Evolutionary conservation across 2,888 invertebrate species (phyloP).

Genomic region (Petrolisthes cinctipes): DNA sequence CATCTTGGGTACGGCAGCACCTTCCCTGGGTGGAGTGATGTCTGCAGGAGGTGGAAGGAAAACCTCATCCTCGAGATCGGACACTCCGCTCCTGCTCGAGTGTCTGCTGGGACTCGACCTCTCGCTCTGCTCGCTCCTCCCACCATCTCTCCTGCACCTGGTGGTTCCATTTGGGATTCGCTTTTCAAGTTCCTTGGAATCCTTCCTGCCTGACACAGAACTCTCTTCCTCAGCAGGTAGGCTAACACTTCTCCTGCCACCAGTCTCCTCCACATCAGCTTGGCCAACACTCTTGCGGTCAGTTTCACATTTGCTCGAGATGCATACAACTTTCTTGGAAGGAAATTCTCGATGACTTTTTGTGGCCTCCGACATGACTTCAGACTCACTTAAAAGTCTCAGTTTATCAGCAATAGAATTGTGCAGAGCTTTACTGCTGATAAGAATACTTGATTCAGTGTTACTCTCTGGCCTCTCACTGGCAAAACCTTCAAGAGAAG

Average conservation of each 20-base stretch:
- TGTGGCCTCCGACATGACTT: neutral
- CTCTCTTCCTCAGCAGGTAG: neutral
- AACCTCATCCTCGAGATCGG: slow-evolving; percentile 51
- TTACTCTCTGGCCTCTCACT: neutral
- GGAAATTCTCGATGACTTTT: neutral
- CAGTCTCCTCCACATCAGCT: too few relatives aligned
- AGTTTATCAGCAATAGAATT: slow-evolving; percentile 41
- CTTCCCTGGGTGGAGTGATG: neutral
- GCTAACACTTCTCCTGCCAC: neutral
- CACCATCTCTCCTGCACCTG: neutral
- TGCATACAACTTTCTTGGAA: neutral
- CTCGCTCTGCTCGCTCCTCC: slow-evolving; percentile 34
- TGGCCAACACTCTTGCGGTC: neutral
- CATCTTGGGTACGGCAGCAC: slow-evolving; percentile 3
- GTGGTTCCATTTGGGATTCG: neutral
- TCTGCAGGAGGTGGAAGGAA: slow-evolving; percentile 35
- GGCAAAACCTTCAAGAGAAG: slow-evolving; percentile 11
- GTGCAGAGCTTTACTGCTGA: slow-evolving; percentile 26
- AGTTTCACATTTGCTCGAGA: neutral
- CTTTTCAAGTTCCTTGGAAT: neutral
- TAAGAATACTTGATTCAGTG: neutral
- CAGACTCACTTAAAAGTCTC: slow-evolving; percentile 30
- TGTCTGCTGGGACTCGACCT: slow-evolving; percentile 39
- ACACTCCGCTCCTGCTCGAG: slow-evolving; percentile 50
- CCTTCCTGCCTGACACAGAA: neutral